A percentile compares a stretch with the other conserved stretches of the same genome.
Evolutionary conservation across 2,888 invertebrate species (phyloP).

Genomic region (Didymodactylos carnosus): DNA sequence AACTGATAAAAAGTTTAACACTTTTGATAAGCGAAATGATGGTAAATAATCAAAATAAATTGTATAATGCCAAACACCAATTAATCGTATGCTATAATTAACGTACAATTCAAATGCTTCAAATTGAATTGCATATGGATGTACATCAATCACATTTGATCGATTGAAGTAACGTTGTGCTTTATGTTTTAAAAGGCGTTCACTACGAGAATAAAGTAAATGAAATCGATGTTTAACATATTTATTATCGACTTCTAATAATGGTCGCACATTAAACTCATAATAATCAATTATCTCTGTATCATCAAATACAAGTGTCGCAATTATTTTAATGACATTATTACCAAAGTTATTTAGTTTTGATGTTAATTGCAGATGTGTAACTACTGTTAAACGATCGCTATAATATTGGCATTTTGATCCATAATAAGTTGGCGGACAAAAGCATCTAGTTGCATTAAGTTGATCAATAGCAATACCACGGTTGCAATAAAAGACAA

Average conservation of each 20-base stretch:
- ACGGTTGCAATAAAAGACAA: not conserved
- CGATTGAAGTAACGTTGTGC: not conserved
- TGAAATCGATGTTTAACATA: not conserved
- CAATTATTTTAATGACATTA: not conserved
- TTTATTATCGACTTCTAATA: no score
- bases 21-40: not conserved
- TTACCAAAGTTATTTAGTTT: not conserved
- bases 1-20: not conserved
- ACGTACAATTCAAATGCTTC: not conserved
- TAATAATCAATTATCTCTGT: no score
- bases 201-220: not conserved
- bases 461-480: not conserved
- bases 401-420: not conserved
- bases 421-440: not conserved
- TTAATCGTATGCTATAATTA: not conserved
- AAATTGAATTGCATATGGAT: not conserved
- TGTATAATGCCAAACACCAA: not conserved
- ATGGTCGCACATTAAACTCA: no score
- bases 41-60: not conserved
- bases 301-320: no score
- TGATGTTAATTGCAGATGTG: not conserved
- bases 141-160: not conserved
- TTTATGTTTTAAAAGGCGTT: not conserved
- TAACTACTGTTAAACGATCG: not conserved
- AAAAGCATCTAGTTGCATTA: not conserved